Evolutionary conservation across 2,113 vertebrate species (phyloP).

Genomic region (Tapirus terrestris): DNA sequence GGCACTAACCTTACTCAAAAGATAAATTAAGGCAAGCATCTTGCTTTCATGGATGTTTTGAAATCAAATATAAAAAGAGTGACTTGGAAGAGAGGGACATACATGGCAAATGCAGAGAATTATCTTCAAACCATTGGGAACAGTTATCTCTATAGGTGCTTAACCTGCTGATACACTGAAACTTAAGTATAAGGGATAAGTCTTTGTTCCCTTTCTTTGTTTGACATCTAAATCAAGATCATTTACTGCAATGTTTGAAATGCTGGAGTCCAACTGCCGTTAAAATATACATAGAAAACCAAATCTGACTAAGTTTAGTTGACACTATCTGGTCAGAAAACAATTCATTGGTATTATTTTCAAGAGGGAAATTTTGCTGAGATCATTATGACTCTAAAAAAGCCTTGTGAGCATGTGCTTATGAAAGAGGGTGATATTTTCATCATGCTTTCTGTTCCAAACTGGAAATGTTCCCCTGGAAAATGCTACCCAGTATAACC

Average conservation of each 20-base stretch:
- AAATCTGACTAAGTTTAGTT: conserved; percentile 34
- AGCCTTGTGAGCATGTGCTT: background rate
- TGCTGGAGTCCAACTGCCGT: background rate
- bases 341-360: conserved; percentile 51
- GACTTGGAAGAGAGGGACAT: background rate
- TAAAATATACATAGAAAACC: conserved; percentile 10
- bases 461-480: conserved; percentile 61
- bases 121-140: background rate
- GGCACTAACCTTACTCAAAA: background rate
- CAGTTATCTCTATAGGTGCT: background rate
- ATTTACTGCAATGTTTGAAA: background rate
- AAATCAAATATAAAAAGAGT: background rate
- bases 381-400: conserved; percentile 45
- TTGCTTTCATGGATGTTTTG: conserved; percentile 26
- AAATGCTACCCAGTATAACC: conserved; percentile 39
- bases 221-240: background rate
- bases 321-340: conserved; percentile 48
- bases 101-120: background rate
- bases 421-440: conserved; percentile 52
- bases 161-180: background rate
- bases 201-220: conserved; percentile 14
- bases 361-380: conserved; percentile 61
- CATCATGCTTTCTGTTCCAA: conserved; percentile 61
- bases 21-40: background rate
- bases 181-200: background rate